Evolutionary conservation across 1,140 invertebrate genomes (phyloP).

Genomic region (Ylistrum balloti): DNA sequence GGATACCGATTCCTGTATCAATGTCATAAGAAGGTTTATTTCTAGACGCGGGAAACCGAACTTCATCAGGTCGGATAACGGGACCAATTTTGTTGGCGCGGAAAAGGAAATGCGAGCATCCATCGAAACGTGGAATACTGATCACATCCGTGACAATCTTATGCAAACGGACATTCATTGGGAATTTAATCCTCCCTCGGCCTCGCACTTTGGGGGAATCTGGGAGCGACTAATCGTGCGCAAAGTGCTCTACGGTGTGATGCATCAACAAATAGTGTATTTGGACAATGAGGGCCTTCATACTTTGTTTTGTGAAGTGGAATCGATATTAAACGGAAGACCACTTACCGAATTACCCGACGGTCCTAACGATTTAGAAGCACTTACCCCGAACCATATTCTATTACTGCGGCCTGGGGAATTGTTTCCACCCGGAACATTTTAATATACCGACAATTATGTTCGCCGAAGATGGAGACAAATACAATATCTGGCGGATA

Average conservation of each 20-base stretch:
- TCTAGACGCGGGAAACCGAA: constrained; percentile 57
- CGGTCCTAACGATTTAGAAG: constrained; percentile 52
- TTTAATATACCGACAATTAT: constrained; percentile 60
- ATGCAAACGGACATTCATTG: constrained; percentile 72
- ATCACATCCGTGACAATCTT: constrained; percentile 1
- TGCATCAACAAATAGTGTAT: constrained; percentile 49
- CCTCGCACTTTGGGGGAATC: constrained; percentile 80
- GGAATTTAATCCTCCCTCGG: constrained; percentile 81
- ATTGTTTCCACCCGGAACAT: constrained; percentile 56
- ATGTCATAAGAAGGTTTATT: constrained; percentile 63
- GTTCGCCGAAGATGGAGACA: constrained; percentile 63
- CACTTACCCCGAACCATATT: constrained; percentile 67
- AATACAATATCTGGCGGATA: constrained; percentile 67
- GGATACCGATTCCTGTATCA: constrained; percentile 59
- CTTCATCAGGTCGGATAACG: constrained; percentile 62
- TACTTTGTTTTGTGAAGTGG: constrained; percentile 66
- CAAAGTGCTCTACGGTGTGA: constrained; percentile 60
- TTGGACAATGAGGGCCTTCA: constrained; percentile 58
- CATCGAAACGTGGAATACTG: constrained; percentile 63
- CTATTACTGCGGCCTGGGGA: constrained; percentile 56
- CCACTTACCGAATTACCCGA: constrained; percentile 55
- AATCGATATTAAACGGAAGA: constrained; percentile 64
- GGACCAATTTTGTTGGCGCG: constrained; percentile 66
- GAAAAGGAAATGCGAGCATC: constrained; percentile 64
- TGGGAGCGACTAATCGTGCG: constrained; percentile 77